These are phyloP conservation scores for Coelinius sp. DNA, from an alignment of 2,888 invertebrate genomes.

Conservation along the genomic window DNA sequence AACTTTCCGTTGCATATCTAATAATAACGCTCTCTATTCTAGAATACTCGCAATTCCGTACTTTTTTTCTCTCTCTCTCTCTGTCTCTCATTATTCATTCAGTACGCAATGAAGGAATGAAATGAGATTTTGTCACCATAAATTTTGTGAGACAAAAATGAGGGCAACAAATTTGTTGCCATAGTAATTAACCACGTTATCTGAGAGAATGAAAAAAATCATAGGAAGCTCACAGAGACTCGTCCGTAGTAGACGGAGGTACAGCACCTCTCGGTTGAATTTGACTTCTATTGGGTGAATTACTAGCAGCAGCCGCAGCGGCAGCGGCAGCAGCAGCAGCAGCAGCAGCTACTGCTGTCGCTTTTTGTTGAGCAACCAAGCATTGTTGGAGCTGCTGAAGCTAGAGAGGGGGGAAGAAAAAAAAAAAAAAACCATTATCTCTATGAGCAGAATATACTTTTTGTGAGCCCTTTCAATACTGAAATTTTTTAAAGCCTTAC, in stretches of 20 bases:
- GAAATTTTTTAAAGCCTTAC: too few relatives aligned
- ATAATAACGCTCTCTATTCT: slow-evolving; percentile 30
- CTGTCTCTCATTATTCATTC: too few relatives aligned
- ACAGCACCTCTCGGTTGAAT: slow-evolving; percentile 65
- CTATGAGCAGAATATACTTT: too few relatives aligned
- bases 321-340: too few relatives aligned
- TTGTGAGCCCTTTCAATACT: too few relatives aligned
- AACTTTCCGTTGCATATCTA: slow-evolving; percentile 53
- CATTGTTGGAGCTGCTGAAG: slow-evolving; percentile 68
- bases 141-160: slow-evolving; percentile 45
- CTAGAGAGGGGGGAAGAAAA: slow-evolving; percentile 50
- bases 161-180: slow-evolving; percentile 53
- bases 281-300: slow-evolving; percentile 63
- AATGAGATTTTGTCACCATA: slow-evolving; percentile 18
- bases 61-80: background rate
- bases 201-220: slow-evolving; percentile 44
- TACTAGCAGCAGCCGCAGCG: slow-evolving; percentile 59
- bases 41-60: slow-evolving; percentile 3
- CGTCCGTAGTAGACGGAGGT: slow-evolving; percentile 63
- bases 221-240: slow-evolving; percentile 61
- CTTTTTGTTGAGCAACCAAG: slow-evolving; percentile 67
- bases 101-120: too few relatives aligned
- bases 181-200: slow-evolving; percentile 26
- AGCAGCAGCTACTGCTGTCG: slow-evolving; percentile 59
- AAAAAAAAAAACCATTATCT: too few relatives aligned